Conservation (phyloP, 2,888 invertebrate species). For the Tortricodes alternella region DNA sequence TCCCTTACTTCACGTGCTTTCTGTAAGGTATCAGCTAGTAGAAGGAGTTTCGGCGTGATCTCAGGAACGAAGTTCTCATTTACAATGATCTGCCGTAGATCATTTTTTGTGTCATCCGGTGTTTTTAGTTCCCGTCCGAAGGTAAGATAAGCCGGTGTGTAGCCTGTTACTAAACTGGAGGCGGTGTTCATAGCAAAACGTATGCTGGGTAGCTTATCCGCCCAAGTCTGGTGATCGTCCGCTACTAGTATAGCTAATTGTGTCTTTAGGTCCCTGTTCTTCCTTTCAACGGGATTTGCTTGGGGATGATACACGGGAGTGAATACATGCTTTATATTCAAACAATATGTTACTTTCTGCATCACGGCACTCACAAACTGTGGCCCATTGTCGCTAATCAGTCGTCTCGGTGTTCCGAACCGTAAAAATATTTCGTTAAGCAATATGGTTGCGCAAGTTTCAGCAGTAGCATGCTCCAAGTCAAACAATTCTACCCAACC, state of each 20-base stretch:
- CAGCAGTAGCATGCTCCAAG: slow-evolving; percentile 32
- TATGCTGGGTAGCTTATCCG: slow-evolving; percentile 43
- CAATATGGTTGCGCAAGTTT: slow-evolving; percentile 31
- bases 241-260: slow-evolving; percentile 31
- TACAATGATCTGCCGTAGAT: neutral
- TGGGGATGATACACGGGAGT: slow-evolving; percentile 13
- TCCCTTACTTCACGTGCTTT: neutral
- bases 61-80: neutral
- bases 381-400: slow-evolving; percentile 51
- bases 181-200: slow-evolving; percentile 56
- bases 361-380: slow-evolving; percentile 33
- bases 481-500: slow-evolving; percentile 45
- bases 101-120: neutral
- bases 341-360: slow-evolving; percentile 28
- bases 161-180: slow-evolving; percentile 23
- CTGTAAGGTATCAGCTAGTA: neutral
- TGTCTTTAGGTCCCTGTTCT: slow-evolving; percentile 36
- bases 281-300: slow-evolving; percentile 34
- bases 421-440: slow-evolving; percentile 40
- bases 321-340: neutral
- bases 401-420: slow-evolving; percentile 45
- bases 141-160: neutral
- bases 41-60: neutral
- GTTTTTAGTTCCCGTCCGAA: slow-evolving; percentile 1
- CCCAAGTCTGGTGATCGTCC: slow-evolving; percentile 43